Evolutionary conservation across 1,140 invertebrate species (phyloP).

Genomic region (Procambarus virginalis): DNA sequence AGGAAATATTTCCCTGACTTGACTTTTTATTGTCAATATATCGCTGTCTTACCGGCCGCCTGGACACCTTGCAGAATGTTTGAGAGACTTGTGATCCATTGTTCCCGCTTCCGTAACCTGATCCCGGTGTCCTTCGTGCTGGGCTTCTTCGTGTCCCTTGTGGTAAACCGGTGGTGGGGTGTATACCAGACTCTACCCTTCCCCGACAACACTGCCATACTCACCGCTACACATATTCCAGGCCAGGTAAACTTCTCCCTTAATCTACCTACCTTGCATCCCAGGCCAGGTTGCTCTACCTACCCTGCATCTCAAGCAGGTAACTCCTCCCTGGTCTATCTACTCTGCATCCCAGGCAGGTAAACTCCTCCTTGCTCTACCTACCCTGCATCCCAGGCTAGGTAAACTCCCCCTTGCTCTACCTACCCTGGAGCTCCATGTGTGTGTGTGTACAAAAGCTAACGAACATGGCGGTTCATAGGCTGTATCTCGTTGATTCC

Average conservation of each 20-base stretch:
- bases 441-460: no score
- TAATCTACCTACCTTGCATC: no score
- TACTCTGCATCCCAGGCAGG: neutral
- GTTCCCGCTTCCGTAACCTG: conserved; percentile 27
- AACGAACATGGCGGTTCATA: no score
- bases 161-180: conserved; percentile 47
- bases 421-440: no score
- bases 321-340: neutral
- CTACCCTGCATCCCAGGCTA: no score
- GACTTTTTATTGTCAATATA: no score
- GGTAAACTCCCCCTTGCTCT: no score
- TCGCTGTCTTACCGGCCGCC: neutral
- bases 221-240: conserved; percentile 25
- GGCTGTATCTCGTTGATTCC: no score
- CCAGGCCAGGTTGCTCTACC: no score
- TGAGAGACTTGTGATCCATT: conserved; percentile 23
- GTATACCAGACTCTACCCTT: conserved; percentile 31
- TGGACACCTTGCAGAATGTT: conserved; percentile 13
- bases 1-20: no score
- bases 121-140: conserved; percentile 42
- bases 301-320: no score
- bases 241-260: neutral
- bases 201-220: conserved; percentile 29
- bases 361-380: no score
- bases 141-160: conserved; percentile 46